Base-by-base conservation (phyloP, 2,797 vertebrate species). In the Lophius americanus region DNA sequence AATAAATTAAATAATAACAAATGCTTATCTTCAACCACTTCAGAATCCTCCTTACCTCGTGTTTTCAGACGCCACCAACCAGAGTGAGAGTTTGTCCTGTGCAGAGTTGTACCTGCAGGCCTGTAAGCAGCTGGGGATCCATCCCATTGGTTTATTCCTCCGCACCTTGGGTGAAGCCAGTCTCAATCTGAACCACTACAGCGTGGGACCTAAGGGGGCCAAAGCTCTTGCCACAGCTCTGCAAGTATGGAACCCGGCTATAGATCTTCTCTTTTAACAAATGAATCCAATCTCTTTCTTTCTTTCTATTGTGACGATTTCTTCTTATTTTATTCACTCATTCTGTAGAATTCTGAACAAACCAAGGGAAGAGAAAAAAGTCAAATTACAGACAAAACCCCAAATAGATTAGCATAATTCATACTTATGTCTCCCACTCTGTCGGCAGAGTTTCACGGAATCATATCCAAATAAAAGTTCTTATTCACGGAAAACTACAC, bases 181-280 rank as follows among this genome's bases (percentile, higher is more conserved):
- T 12, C 6, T 94, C 78, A 92, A 92, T 63, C 81, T 95, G 70
- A 95, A 88, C 72, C 88, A 93, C 70, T 83, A 75, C 0, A 86
- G 89, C 10, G 66, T 96, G 67, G 94, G 94, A 53, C 89, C 92
- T 52, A 77, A 51, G n/a, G 91, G 93, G 35, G 89, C 82, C 64
- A 93, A 92, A 83, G 92, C 94, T 50, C 85, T 94, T 74, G 92
- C 92, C 9, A 86, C 87, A 42, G 75, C 85, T 66, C 59, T 95
- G 41, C 65, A 91, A 88, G 92, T 94, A 72, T 23, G 23, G 23
- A 23, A 23, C 23, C 23, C 23, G 23, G 23, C 23, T 23, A 23
- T 23, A 23, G 23, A 23, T 23, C 23, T 23, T 23, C 23, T 23
- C 23, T 23, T 23, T 23, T 2, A 23, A 23, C 23, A 23, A 23